Evolutionary conservation across 2,113 vertebrate genomes (phyloP), one percentile per base, ranked within the genome.

Genomic region (Aptenodytes forsteri): DNA sequence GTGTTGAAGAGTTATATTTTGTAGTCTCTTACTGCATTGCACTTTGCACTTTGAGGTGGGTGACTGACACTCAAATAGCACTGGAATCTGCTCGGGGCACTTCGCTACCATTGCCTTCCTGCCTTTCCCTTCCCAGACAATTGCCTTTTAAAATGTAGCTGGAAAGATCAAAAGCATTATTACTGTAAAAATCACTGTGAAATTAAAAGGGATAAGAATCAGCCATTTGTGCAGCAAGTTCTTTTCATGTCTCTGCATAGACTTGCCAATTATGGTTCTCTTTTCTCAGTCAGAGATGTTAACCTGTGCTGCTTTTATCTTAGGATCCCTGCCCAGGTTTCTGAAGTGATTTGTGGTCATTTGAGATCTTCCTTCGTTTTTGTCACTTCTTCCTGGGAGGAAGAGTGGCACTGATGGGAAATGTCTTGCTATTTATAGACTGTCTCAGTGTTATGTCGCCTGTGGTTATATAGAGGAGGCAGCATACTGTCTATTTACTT

Each of bases 321-420:
- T 0, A 1, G 49, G 55, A 94, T 82, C 69, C 70, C 91, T 91
- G 77, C 56, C 56, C 73, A 87, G 83, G 62, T 89, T 96, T 96
- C 83, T 97, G 12, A 94, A 91, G 83, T n/a, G 83, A 91, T 87
- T 97, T 96, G 75, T 73, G 91, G 89, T 92, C 94, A 95, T 64
- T 78, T 82, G 89, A 95, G 80, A 69, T 69, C 73, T 95, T 96
- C 27, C 73, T 92, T 91, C 5, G 1, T 64, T 92, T 93, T 91
- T 93, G 94, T 96, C 90, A 69, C 96, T 84, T 84, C 2, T 72
- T 95, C 36, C 86, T 92, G 49, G 40, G 94, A 96, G 70, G 76
- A 83, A 90, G 67, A 93, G 47, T 84, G 94, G 52, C 65, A 55
- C 56, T 92, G 90, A 92, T 86, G 71, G 71, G 75, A 94, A 95